A percentile compares a stretch with the other conserved stretches of the same genome.
Conservation (phyloP, 2,888 invertebrate genomes). For the Acanthopleura granulata region DNA sequence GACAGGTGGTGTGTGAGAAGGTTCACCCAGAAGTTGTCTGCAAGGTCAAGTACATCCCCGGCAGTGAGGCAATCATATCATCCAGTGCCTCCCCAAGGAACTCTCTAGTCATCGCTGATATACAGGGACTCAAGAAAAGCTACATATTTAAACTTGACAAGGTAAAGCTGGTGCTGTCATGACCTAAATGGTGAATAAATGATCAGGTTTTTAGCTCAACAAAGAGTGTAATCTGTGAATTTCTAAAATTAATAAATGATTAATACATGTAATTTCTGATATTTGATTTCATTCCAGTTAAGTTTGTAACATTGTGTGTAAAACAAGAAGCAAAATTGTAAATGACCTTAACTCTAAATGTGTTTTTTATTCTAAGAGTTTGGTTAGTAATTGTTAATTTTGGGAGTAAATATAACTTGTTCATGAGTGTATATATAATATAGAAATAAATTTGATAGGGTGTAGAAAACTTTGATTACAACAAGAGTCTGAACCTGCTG, state of each 20-base stretch:
- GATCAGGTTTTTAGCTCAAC: too few relatives aligned
- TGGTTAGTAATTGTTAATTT: too few relatives aligned
- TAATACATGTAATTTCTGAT: too few relatives aligned
- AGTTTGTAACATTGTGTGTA: too few relatives aligned
- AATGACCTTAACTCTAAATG: too few relatives aligned
- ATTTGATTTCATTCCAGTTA: too few relatives aligned
- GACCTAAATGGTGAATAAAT: too few relatives aligned
- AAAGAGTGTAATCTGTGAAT: too few relatives aligned
- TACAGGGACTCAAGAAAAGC: conserved; percentile 59
- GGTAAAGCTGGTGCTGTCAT: conserved; percentile 38
- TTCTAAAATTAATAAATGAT: too few relatives aligned
- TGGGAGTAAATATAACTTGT: too few relatives aligned
- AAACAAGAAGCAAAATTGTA: too few relatives aligned
- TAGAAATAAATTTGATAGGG: conserved; percentile 38
- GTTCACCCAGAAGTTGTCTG: conserved; percentile 63
- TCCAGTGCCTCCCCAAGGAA: conserved; percentile 57
- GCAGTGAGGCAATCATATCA: conserved; percentile 64
- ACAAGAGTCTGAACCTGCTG: conserved; percentile 62
- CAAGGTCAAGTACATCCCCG: conserved; percentile 63
- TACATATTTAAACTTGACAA: conserved; percentile 67
- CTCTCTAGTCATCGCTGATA: conserved; percentile 64
- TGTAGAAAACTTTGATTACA: conserved; percentile 67
- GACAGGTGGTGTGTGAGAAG: conserved; percentile 44
- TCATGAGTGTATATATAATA: background rate
- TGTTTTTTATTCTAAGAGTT: too few relatives aligned